phyloP scores from a whole-genome alignment of 92 coral and sea anemone genomes.

The Palythoa heliodiscus region DNA sequence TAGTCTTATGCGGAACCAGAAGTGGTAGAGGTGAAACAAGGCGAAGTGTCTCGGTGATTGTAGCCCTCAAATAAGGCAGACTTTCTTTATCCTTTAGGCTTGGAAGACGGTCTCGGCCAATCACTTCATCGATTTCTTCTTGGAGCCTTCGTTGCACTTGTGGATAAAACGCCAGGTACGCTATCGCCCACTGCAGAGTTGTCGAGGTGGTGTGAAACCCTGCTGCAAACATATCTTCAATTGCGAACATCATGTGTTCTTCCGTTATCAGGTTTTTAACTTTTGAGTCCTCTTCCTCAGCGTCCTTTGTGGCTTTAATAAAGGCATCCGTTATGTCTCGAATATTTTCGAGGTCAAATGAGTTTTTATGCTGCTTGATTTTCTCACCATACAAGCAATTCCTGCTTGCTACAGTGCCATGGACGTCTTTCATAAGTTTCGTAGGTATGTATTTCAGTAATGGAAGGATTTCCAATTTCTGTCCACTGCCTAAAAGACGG shows the following conservation, averaged over 20 bases:
- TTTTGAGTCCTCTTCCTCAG: no score
- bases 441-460: no score
- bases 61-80: slow-evolving; percentile 58
- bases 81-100: slow-evolving; percentile 49
- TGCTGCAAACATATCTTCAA: slow-evolving; percentile 63
- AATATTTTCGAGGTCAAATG: slow-evolving; percentile 35
- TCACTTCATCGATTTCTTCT: no score
- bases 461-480: no score
- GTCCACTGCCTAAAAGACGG: no score
- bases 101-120: slow-evolving; percentile 50
- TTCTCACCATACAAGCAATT: slow-evolving; percentile 36
- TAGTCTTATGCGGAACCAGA: slow-evolving; percentile 50
- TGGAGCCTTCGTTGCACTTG: slow-evolving; percentile 57
- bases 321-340: slow-evolving; percentile 72
- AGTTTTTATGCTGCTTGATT: slow-evolving; percentile 48
- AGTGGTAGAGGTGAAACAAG: slow-evolving; percentile 43
- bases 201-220: slow-evolving; percentile 71
- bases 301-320: no score
- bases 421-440: slow-evolving; percentile 39
- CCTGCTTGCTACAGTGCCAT: slow-evolving; percentile 16
- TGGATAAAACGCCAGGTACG: slow-evolving; percentile 54
- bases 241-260: slow-evolving; percentile 60
- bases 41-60: no score
- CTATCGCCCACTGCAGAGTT: no score
- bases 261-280: no score